A percentile compares a stretch with the other conserved stretches of the same genome.
Evolutionary conservation across 2,888 invertebrate species (phyloP).

Genomic region (Acanthopleura granulata): DNA sequence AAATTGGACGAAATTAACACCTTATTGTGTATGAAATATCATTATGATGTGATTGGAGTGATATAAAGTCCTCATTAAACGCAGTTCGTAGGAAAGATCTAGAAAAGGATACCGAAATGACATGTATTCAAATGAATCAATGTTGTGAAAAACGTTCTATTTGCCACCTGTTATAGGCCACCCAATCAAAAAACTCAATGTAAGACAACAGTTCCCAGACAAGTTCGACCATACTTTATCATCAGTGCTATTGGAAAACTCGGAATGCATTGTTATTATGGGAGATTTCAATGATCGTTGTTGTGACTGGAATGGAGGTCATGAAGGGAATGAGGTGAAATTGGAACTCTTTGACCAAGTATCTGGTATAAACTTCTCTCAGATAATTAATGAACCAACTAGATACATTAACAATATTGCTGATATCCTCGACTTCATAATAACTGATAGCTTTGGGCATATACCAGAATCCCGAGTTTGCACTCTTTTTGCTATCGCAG

Average conservation of each 20-base stretch:
- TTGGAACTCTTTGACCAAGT: background rate
- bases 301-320: background rate
- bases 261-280: too few species aligned
- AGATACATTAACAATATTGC: background rate
- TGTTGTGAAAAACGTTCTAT: background rate
- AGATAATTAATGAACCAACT: conserved; percentile 1
- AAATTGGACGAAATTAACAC: too few species aligned
- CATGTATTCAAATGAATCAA: background rate
- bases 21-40: too few species aligned
- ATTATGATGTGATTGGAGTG: too few species aligned
- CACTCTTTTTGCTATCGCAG: background rate
- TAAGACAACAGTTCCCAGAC: background rate
- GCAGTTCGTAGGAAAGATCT: background rate
- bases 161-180: background rate
- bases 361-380: background rate
- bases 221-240: background rate
- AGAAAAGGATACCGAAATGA: background rate
- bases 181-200: background rate
- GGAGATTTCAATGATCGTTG: background rate
- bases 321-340: background rate
- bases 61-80: background rate
- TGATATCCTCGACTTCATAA: background rate
- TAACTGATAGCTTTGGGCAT: background rate
- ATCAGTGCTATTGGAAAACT: background rate
- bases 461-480: background rate